Evolutionary conservation across 1,140 invertebrate species (phyloP).

Genomic region (Bombyx mori): DNA sequence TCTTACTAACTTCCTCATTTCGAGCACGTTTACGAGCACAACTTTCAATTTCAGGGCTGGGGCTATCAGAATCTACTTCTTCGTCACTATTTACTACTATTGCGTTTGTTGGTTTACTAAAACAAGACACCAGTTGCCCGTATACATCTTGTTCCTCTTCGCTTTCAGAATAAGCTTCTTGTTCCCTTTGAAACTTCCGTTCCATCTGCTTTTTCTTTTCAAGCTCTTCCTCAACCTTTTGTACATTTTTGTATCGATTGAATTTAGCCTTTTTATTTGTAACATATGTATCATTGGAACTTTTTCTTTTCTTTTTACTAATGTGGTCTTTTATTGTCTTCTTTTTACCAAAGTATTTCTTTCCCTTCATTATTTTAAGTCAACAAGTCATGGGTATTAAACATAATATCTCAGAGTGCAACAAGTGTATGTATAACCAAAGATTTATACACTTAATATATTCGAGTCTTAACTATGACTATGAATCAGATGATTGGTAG

Average conservation of each 20-base stretch:
- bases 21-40: conserved; percentile 9
- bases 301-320: conserved; percentile 40
- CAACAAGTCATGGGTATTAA: too few relatives aligned
- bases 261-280: conserved; percentile 61
- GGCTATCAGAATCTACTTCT: conserved; percentile 8
- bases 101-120: conserved; percentile 37
- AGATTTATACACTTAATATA: too few relatives aligned
- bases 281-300: conserved; percentile 27
- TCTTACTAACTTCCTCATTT: conserved; percentile 14
- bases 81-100: conserved; percentile 38
- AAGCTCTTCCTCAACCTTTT: conserved; percentile 56
- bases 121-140: conserved; percentile 71
- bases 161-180: conserved; percentile 50
- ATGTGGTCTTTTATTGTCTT: conserved; percentile 24
- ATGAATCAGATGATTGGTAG: too few relatives aligned
- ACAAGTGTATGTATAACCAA: too few relatives aligned
- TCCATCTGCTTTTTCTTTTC: conserved; percentile 51
- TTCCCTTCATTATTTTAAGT: conserved; percentile 21
- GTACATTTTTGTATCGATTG: conserved; percentile 66
- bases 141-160: conserved; percentile 72
- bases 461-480: too few relatives aligned
- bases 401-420: too few relatives aligned
- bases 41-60: neutral
- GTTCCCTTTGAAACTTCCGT: conserved; percentile 34
- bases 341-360: conserved; percentile 33